Base-by-base conservation (phyloP, 2,888 invertebrate species). In the Drosophila atripex region DNA sequence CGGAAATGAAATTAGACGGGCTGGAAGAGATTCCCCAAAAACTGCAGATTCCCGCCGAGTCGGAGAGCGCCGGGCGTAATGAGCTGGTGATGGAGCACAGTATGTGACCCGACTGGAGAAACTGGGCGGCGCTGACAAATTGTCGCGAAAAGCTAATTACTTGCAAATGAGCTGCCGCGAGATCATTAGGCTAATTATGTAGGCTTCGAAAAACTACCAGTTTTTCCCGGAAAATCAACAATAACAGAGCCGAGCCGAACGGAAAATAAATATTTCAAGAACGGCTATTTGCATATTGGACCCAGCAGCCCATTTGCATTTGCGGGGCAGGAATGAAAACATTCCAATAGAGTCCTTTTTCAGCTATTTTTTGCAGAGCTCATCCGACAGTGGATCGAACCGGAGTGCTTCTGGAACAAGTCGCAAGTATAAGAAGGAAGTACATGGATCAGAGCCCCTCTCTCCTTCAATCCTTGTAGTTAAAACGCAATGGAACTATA, bases 1-100 rank as follows among this genome's bases (percentile, higher is more conserved):
- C 78, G 85, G 80, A 80, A 80, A 80, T 84, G 75, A 69, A 80
- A 84, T 80, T 74, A 77, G 66, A 77, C 43, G 69, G 23, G 49
- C 32, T 12, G 23, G 28, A 45, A 43, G 35, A 38, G 32, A 35
- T 35, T 35, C 35, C 35, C 32, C 12, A 38, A 41, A 52, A 14
- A 35, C 16, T 21, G 14, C 9, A 47, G 38, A 18, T 25, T 28
- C 18, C n/a, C n/a, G n/a, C 18, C 18, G 18, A 18, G 18, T 16
- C 3, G 14, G 12, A 77, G 28, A 9, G 9, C 28, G 9, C 9
- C 9, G 28, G 28, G 28, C 7, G 28, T 28, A 28, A 28, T 28
- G 28, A 28, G 73, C 56, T 70, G 59, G 39, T 46, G 66, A 73
- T 77, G 75, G 69, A 78, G 76, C 74, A 76, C 77, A 64, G 72